These are phyloP conservation scores for Odontomachus brunneus DNA, from an alignment of 1,140 invertebrate genomes.

Conservation along the genomic window DNA sequence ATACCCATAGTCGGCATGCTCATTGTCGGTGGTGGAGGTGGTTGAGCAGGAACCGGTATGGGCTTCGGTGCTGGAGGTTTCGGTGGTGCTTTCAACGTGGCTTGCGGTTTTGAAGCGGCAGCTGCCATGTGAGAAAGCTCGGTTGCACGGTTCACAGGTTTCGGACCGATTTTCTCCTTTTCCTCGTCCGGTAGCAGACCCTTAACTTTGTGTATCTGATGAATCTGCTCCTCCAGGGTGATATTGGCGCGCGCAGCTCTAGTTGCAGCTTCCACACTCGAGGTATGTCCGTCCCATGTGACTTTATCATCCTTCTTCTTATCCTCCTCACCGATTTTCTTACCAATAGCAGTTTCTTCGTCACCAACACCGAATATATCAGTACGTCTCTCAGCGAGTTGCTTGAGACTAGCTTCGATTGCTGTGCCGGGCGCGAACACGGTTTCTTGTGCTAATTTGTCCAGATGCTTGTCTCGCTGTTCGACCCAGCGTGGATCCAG, in stretches of 20 bases:
- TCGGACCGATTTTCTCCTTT: slow-evolving; percentile 96
- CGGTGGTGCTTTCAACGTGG: slow-evolving; percentile 83
- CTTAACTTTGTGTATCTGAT: slow-evolving; percentile 98
- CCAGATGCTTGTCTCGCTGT: slow-evolving; percentile 95
- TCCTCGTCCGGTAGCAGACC: slow-evolving; percentile 97
- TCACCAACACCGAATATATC: slow-evolving; percentile 99
- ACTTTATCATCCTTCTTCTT: slow-evolving; percentile 95
- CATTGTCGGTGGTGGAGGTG: slow-evolving; percentile 83
- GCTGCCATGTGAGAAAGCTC: slow-evolving; percentile 83
- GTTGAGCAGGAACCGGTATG: slow-evolving; percentile 78
- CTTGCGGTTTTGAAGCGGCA: slow-evolving; percentile 84
- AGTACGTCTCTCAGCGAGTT: slow-evolving; percentile 98
- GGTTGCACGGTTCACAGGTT: slow-evolving; percentile 87
- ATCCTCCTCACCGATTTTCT: slow-evolving; percentile 99
- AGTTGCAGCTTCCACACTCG: slow-evolving; percentile 96
- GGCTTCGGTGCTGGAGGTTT: slow-evolving; percentile 83
- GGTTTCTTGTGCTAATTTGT: slow-evolving; percentile 94
- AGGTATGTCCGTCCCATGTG: slow-evolving; percentile 99
- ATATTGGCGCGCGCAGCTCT: slow-evolving; percentile 97
- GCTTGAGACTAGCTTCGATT: slow-evolving; percentile 97
- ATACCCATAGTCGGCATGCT: slow-evolving; percentile 86
- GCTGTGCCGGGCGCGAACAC: slow-evolving; percentile 95
- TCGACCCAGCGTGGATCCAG: slow-evolving; percentile 99
- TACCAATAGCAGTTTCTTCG: slow-evolving; percentile 99
- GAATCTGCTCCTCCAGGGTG: slow-evolving; percentile 98